Conservation (phyloP, 2,797 vertebrate genomes). For the Melanotaenia nigrans region DNA sequence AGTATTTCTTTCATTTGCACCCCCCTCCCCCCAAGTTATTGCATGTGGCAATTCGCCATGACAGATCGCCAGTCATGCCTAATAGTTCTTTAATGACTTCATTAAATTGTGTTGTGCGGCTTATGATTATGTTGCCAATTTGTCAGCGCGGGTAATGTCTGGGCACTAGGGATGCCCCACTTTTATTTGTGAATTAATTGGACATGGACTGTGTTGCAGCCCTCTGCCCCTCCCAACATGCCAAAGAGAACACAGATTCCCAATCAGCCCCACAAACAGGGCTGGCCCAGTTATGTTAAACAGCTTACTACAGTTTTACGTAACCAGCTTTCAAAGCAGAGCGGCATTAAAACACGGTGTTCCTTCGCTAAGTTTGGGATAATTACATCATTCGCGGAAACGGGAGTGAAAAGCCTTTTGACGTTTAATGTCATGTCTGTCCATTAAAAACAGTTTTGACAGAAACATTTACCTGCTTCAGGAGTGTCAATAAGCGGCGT, state of each 20-base stretch:
- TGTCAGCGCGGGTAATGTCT: conserved; percentile 82
- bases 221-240: conserved; percentile 21
- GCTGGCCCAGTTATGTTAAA: conserved; percentile 34
- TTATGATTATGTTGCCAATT: conserved; percentile 82
- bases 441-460: not conserved
- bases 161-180: conserved; percentile 78
- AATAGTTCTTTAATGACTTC: conserved; percentile 89
- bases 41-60: conserved; percentile 84
- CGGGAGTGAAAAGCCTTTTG: conserved; percentile 1
- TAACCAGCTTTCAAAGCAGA: conserved; percentile 23
- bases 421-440: not conserved
- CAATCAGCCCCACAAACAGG: conserved; percentile 39
- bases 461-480: not conserved
- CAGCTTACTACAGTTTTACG: conserved; percentile 31
- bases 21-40: conserved; percentile 71
- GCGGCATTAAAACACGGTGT: conserved; percentile 1
- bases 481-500: conserved; percentile 15
- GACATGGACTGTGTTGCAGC: conserved; percentile 67
- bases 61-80: conserved; percentile 82
- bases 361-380: conserved; percentile 12
- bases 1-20: conserved; percentile 62
- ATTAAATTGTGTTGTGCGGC: conserved; percentile 86
- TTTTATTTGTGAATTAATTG: conserved; percentile 86
- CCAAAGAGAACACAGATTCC: conserved; percentile 47
- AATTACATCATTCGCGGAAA: conserved; percentile 31